Base-by-base conservation (phyloP, 2,113 vertebrate genomes). In the Nothoprocta perdicaria region DNA sequence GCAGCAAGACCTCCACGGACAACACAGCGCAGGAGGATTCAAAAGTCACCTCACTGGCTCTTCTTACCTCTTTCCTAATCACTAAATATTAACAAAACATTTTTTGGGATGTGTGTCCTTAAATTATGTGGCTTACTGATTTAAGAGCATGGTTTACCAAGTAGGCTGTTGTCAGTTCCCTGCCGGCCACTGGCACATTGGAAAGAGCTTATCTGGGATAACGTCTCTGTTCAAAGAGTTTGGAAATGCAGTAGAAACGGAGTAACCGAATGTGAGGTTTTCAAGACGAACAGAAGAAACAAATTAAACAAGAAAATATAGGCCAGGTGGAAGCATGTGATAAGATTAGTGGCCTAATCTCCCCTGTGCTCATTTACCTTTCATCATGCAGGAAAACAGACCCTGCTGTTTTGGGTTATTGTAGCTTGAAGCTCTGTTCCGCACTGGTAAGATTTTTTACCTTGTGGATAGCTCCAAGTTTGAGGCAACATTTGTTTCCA, bases 341-440 rank as follows among this genome's bases (percentile, higher is more conserved):
- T 96, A 90, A 89, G 50, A 78, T 83, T 83, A 80, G 72, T 35
- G 46, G 33, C 31, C 55, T 92, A 89, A 74, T 87, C 45, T 23
- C 31, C 11, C 46, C 26, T 46, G n/a, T 68, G 43, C 61, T 93
- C 22, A 26, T 89, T 92, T 86, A 89, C 38, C 80, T 93, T 61
- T 21, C 58, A 61, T 61, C 22, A 15, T 29, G 14, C 53, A 63
- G 60, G 31, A 85, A 85, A 89, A 91, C 61, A 52, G 71, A 80
- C 67, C 76, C 29, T 80, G 14, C 72, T 85, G 45, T 74, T 72
- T 85, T 60, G 38, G 27, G 60, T 89, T 80, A 53, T 83, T 93
- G 41, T 74, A 92, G 55, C 76, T 87, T 83, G n/a, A 63, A 61
- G 61, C 85, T 94, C 68, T 94, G 0, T 74, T 94, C 80, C 82